These are phyloP conservation scores for Catocala nupta DNA, from an alignment of 2,888 invertebrate species.

Conservation along the genomic window DNA sequence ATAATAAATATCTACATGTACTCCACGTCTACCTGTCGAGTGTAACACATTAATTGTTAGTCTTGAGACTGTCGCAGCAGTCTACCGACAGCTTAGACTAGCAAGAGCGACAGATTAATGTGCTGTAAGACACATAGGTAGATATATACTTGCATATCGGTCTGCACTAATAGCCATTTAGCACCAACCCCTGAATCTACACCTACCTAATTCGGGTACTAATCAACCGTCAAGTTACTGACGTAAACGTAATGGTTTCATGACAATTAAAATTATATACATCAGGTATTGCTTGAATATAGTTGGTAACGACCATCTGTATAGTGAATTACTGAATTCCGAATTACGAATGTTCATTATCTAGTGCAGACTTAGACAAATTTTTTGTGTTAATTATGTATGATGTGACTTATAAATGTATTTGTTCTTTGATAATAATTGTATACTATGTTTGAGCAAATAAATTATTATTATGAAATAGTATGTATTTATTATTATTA, in stretches of 20 bases:
- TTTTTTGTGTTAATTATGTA: too few relatives aligned
- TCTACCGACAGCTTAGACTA: background rate
- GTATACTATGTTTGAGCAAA: too few relatives aligned
- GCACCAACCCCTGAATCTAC: background rate
- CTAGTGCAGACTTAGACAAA: too few relatives aligned
- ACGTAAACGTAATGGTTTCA: background rate
- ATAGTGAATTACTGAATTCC: too few relatives aligned
- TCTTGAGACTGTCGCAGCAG: background rate
- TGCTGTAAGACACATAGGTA: background rate
- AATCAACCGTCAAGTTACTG: background rate
- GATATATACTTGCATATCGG: background rate
- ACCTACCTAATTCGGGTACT: constrained; percentile 4
- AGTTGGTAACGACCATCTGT: too few relatives aligned
- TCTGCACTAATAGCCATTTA: constrained; percentile 9
- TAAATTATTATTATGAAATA: too few relatives aligned
- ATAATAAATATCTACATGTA: background rate
- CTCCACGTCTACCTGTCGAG: background rate
- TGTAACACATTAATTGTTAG: background rate
- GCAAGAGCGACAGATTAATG: constrained; percentile 8
- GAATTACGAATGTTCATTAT: too few relatives aligned
- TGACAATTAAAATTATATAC: background rate
- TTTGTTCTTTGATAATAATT: too few relatives aligned
- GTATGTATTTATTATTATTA: too few relatives aligned
- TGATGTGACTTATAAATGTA: too few relatives aligned
- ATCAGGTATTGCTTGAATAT: too few relatives aligned